These are phyloP conservation scores for Cotesia glomerata DNA, from an alignment of 1,140 invertebrate species.

Conservation along the genomic window DNA sequence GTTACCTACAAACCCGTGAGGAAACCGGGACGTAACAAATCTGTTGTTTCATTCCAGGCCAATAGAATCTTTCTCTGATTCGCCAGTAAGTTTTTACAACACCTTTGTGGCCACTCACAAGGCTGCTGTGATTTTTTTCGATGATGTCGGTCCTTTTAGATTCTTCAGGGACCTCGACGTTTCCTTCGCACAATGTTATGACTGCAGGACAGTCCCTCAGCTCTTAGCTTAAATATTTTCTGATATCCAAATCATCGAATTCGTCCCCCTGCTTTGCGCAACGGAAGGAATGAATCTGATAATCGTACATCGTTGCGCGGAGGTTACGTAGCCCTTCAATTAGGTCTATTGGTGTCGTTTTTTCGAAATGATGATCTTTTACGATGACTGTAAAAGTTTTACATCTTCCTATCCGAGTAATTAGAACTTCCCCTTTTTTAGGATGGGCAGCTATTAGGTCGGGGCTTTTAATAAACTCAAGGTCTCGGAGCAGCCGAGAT, in stretches of 20 bases:
- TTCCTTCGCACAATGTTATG: background rate
- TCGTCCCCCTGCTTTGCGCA: background rate
- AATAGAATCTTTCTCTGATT: background rate
- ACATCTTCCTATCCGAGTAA: background rate
- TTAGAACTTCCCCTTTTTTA: background rate
- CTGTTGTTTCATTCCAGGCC: background rate
- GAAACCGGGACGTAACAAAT: no score
- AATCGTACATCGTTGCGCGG: no score
- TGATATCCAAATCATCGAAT: background rate
- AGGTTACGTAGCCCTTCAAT: background rate
- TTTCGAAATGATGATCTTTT: slow-evolving; percentile 6
- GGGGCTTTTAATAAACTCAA: background rate
- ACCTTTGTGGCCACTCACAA: background rate
- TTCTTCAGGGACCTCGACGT: background rate
- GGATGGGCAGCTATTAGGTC: background rate
- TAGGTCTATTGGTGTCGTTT: background rate
- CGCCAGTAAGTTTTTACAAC: background rate
- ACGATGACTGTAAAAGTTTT: background rate
- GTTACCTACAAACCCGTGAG: no score
- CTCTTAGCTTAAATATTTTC: background rate
- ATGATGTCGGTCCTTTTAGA: background rate
- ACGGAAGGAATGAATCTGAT: background rate
- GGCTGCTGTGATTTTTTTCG: background rate
- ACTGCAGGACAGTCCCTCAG: background rate
- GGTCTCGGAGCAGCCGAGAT: background rate